Conservation (phyloP, 2,888 invertebrate species). For the Acrobasis repandana region DNA sequence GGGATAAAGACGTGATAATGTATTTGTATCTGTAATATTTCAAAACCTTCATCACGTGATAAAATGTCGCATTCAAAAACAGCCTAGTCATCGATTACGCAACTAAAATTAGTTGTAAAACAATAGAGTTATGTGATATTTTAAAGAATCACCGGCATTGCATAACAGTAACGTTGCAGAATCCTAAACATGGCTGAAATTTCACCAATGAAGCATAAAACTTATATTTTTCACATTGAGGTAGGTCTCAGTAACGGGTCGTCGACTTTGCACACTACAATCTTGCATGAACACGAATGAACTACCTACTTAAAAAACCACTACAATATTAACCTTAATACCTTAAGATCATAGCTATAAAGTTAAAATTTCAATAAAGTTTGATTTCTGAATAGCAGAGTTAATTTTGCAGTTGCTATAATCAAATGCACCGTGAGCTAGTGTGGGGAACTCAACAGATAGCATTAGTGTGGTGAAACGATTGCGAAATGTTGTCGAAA, state of each 20-base stretch:
- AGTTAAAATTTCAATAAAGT: constrained; percentile 34
- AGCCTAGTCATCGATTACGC: background rate
- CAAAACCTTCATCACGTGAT: too few relatives aligned
- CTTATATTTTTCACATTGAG: constrained; percentile 70
- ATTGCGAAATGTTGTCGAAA: constrained; percentile 65
- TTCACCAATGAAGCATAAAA: constrained; percentile 42
- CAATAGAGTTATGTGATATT: background rate
- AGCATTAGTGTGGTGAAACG: constrained; percentile 70
- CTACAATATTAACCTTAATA: constrained; percentile 35
- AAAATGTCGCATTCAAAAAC: background rate
- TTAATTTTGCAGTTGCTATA: constrained; percentile 48
- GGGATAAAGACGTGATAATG: too few relatives aligned
- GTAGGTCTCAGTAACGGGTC: constrained; percentile 75
- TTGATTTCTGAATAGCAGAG: constrained; percentile 32
- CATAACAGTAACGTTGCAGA: constrained; percentile 27
- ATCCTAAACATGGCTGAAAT: constrained; percentile 37
- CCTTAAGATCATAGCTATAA: constrained; percentile 34
- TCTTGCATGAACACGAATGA: constrained; percentile 43
- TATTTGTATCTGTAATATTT: too few relatives aligned
- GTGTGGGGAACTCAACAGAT: constrained; percentile 65
- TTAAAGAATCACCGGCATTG: constrained; percentile 4
- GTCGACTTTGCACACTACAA: constrained; percentile 58
- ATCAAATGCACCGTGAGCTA: constrained; percentile 55
- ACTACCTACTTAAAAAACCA: constrained; percentile 33
- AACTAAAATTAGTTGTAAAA: background rate